A percentile compares a stretch with the other conserved stretches of the same genome.
Conservation (phyloP, 2,113 vertebrate species). For the Callospermophilus lateralis region DNA sequence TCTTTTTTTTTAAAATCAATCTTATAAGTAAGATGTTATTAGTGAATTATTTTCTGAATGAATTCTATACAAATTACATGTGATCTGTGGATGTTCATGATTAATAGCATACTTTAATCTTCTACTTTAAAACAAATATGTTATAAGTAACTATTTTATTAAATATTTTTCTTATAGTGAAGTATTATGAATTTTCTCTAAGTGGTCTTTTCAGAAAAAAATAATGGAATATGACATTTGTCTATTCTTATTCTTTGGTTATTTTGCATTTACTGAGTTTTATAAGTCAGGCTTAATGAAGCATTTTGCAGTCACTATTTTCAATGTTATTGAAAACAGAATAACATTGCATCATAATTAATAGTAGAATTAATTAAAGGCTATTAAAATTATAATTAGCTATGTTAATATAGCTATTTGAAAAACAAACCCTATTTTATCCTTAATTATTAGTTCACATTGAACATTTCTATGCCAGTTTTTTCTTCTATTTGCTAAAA, state of each 20-base stretch:
- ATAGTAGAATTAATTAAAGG: background rate
- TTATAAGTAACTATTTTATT: background rate
- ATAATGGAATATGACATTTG: background rate
- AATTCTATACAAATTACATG: background rate
- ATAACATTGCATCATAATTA: background rate
- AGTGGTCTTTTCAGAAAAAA: background rate
- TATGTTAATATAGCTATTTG: background rate
- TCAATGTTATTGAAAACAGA: background rate
- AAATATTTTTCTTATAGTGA: background rate
- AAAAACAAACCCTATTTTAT: background rate
- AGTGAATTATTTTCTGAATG: background rate
- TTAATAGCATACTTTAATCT: background rate
- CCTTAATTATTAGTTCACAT: background rate
- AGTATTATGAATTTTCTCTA: background rate
- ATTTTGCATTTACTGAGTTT: conserved; percentile 40
- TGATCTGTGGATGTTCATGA: background rate
- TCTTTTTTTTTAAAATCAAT: background rate
- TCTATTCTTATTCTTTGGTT: background rate
- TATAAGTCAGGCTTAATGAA: background rate
- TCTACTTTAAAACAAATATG: background rate
- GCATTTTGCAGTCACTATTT: background rate
- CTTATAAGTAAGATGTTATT: background rate
- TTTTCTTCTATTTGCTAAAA: background rate
- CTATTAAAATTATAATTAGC: background rate
- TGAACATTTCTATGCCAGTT: background rate